phyloP scores from a whole-genome alignment of 2,888 invertebrate genomes.

The Lumbricus terrestris region DNA sequence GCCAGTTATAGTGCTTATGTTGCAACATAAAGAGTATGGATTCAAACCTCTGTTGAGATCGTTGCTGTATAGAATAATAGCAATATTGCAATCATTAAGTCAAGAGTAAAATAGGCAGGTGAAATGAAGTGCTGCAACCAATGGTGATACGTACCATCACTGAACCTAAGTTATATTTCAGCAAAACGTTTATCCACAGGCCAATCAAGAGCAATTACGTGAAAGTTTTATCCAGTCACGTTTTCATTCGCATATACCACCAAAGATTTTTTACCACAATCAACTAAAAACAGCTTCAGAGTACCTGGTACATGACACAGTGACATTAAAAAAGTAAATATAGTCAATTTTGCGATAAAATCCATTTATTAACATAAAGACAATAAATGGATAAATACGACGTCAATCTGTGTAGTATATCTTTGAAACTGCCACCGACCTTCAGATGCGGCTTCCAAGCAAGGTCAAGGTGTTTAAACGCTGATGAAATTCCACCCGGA shows the following conservation, averaged over 20 bases:
- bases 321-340: not conserved
- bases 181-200: not conserved
- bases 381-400: not conserved
- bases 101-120: too few relatives aligned
- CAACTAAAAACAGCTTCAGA: not conserved
- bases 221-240: not conserved
- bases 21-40: too few relatives aligned
- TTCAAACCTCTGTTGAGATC: too few relatives aligned
- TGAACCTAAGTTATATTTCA: not conserved
- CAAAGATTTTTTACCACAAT: not conserved
- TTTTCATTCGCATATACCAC: not conserved
- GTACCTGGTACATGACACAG: not conserved
- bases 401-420: not conserved
- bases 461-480: conserved; percentile 58
- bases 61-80: too few relatives aligned
- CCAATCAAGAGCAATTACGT: not conserved
- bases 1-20: too few relatives aligned
- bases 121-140: too few relatives aligned
- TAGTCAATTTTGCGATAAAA: not conserved
- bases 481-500: conserved; percentile 53
- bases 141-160: too few relatives aligned
- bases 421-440: conserved; percentile 40
- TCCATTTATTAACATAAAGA: not conserved
- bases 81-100: too few relatives aligned
- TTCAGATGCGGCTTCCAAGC: conserved; percentile 58